A percentile compares a stretch with the other conserved stretches of the same genome.
Conservation (phyloP, 2,797 vertebrate genomes). For the Knipowitschia caucasica region DNA sequence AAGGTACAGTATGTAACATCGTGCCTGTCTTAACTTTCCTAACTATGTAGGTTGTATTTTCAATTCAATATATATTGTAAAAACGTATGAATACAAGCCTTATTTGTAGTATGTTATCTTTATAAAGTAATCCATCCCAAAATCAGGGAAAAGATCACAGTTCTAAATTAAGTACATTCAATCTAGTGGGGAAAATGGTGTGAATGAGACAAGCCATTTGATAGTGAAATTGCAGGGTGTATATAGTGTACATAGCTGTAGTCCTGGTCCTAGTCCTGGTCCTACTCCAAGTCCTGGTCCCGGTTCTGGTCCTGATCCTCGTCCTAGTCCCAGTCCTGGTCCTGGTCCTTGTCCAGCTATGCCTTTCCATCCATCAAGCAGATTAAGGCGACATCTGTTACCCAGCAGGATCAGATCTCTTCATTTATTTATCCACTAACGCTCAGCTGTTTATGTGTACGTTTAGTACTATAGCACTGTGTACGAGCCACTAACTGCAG, state of each 20-base stretch:
- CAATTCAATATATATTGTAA: too few species aligned
- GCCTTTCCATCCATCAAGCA: slow-evolving; percentile 55
- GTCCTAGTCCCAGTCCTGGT: slow-evolving; percentile 37
- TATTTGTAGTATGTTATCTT: too few species aligned
- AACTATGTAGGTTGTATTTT: too few species aligned
- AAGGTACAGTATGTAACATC: slow-evolving; percentile 81
- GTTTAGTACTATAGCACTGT: slow-evolving; percentile 1
- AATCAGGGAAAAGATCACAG: too few species aligned
- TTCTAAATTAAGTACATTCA: too few species aligned
- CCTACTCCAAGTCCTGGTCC: slow-evolving; percentile 27
- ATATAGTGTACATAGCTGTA: slow-evolving; percentile 9
- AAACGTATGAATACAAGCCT: too few species aligned
- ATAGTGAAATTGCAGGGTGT: slow-evolving; percentile 2
- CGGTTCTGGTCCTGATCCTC: slow-evolving; percentile 36
- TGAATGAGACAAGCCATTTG: not conserved
- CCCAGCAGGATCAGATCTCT: slow-evolving; percentile 60
- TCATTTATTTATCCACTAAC: slow-evolving; percentile 59
- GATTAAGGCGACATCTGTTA: slow-evolving; percentile 76
- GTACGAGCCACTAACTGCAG: slow-evolving; percentile 43
- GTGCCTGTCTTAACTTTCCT: too few species aligned
- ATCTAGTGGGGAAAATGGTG: too few species aligned
- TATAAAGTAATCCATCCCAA: too few species aligned
- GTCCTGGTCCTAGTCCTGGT: slow-evolving; percentile 33
- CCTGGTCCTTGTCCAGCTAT: slow-evolving; percentile 39
- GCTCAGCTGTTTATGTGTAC: slow-evolving; percentile 35